A percentile compares a stretch with the other conserved stretches of the same genome.
phyloP scores from a whole-genome alignment of 2,113 vertebrate species.

The Bos javanicus region DNA sequence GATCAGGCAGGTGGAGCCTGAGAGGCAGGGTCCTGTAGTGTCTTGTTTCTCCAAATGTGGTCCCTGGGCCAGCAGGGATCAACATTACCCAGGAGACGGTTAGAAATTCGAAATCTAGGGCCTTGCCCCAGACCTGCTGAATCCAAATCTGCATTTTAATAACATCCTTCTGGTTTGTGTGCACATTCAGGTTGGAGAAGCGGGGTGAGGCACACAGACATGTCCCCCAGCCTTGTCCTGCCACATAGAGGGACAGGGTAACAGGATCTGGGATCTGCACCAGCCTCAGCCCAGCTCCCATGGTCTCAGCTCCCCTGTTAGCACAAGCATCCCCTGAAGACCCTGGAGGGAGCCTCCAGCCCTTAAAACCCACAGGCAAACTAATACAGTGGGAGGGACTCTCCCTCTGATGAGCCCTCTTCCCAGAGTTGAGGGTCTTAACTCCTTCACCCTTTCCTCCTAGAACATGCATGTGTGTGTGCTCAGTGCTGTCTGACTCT shows the following conservation, averaged over 20 bases:
- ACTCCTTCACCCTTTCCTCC: neutral
- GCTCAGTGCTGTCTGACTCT: neutral
- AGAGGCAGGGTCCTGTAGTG: fast-evolving
- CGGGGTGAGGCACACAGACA: fast-evolving
- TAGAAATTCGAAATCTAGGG: neutral
- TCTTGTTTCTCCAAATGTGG: neutral
- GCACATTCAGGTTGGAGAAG: neutral
- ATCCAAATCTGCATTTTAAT: neutral
- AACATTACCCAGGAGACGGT: neutral
- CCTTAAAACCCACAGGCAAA: neutral
- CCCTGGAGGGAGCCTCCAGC: neutral
- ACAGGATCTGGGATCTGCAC: neutral
- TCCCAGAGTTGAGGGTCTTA: neutral
- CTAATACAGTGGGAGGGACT: neutral
- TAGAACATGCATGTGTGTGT: too few relatives aligned
- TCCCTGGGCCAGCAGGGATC: neutral
- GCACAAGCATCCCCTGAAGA: neutral
- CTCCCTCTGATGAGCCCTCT: neutral
- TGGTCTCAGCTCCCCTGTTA: neutral
- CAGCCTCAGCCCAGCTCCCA: too few relatives aligned
- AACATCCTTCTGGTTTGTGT: neutral
- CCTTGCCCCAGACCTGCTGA: neutral
- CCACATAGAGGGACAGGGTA: neutral
- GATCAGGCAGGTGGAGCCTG: neutral
- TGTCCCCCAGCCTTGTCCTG: neutral